Percentiles rank a stretch among this genome's conserved stretches.
Conservation (phyloP, 2,113 vertebrate genomes). For the Stictonetta naevosa region DNA sequence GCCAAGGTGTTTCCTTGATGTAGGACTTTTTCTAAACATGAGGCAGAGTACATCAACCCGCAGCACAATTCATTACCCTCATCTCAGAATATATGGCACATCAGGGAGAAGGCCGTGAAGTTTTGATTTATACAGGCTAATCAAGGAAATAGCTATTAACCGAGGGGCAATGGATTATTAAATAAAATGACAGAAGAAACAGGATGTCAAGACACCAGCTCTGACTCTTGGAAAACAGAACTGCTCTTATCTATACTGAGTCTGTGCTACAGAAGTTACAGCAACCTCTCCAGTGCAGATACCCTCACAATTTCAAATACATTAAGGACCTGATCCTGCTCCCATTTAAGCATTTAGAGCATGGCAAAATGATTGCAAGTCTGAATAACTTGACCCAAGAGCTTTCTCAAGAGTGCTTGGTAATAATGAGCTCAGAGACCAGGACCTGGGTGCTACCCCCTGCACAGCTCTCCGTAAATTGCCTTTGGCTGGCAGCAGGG, state of each 20-base stretch:
- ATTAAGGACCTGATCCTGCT: not conserved
- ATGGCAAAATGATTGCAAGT: not conserved
- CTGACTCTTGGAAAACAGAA: not conserved
- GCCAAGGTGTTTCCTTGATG: constrained; percentile 19
- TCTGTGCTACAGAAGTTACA: not conserved
- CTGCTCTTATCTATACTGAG: not conserved
- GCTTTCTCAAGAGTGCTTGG: not conserved
- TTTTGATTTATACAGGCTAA: constrained; percentile 51
- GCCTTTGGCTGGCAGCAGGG: not conserved
- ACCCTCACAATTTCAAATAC: not conserved
- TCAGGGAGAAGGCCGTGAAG: not conserved
- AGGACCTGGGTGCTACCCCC: not conserved
- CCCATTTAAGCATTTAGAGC: not conserved
- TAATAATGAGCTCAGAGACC: not conserved
- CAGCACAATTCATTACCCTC: not conserved
- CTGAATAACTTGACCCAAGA: not conserved
- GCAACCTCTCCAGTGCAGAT: not conserved
- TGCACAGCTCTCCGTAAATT: not conserved
- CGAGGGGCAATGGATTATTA: not conserved
- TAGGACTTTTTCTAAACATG: not conserved
- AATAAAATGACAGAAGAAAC: constrained; percentile 45
- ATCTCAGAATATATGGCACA: not conserved
- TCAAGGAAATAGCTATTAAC: constrained; percentile 62
- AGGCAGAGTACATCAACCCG: constrained; percentile 16
- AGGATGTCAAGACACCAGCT: constrained; percentile 19